Conservation (phyloP, 2,113 vertebrate genomes). For the Isurus oxyrinchus region DNA sequence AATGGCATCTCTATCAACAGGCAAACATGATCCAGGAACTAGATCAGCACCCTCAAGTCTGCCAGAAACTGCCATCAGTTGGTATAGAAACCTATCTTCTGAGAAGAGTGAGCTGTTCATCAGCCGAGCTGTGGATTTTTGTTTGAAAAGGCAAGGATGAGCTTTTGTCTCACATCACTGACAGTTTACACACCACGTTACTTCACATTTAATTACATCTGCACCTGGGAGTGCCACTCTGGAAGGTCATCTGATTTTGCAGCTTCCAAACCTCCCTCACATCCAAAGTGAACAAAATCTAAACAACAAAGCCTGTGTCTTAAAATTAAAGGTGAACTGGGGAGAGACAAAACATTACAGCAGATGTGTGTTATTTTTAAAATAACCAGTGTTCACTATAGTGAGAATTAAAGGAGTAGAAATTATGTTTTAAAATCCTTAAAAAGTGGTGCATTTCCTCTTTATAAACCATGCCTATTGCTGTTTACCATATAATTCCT, state of each 20-base stretch:
- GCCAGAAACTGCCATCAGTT: neutral
- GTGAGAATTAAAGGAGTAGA: neutral
- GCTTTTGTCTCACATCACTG: neutral
- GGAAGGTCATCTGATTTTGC: neutral
- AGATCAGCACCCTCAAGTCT: neutral
- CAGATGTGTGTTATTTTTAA: neutral
- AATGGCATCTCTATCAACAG: neutral
- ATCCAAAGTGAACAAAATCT: neutral
- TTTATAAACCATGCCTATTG: neutral
- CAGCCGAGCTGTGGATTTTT: neutral
- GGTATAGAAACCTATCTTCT: neutral
- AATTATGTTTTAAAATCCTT: neutral
- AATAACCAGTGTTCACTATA: neutral
- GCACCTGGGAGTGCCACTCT: neutral
- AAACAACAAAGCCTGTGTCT: neutral
- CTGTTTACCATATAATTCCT: neutral
- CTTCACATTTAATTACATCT: neutral
- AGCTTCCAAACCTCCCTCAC: neutral
- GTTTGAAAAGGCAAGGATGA: neutral
- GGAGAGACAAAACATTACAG: neutral
- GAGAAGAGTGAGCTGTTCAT: neutral
- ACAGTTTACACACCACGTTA: neutral
- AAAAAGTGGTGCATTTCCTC: neutral
- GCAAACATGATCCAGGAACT: neutral
- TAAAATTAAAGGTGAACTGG: neutral